Conservation (phyloP, 2,797 vertebrate species). For the Brotogeris chrysoptera region DNA sequence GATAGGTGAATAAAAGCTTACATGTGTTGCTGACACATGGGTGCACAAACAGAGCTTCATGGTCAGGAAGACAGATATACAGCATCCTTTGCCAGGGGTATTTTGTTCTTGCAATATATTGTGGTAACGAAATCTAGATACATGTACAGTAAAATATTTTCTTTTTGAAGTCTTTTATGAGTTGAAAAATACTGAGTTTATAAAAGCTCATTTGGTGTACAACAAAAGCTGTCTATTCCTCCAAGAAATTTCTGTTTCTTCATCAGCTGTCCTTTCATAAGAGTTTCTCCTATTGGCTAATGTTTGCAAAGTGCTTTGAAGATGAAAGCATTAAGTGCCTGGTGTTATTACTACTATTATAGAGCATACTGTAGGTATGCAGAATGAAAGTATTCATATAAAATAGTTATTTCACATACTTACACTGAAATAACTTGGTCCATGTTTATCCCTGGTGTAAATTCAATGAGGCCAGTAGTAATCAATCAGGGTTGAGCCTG, state of each 20-base stretch:
- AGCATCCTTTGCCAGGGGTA: background rate
- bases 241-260: conserved; percentile 28
- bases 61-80: background rate
- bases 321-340: background rate
- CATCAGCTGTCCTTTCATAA: background rate
- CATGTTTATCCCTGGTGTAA: background rate
- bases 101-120: background rate
- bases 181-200: background rate
- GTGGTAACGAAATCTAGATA: background rate
- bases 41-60: background rate
- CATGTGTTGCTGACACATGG: background rate
- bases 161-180: background rate
- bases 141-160: background rate
- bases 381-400: background rate
- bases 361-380: background rate
- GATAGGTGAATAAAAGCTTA: background rate
- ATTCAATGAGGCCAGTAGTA: background rate
- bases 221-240: background rate
- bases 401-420: background rate
- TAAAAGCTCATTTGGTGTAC: background rate
- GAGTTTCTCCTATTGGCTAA: background rate
- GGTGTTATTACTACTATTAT: background rate
- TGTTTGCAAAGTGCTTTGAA: background rate
- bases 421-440: background rate
- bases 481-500: background rate